phyloP scores from a whole-genome alignment of 2,797 vertebrate species.

The Channa striata region DNA sequence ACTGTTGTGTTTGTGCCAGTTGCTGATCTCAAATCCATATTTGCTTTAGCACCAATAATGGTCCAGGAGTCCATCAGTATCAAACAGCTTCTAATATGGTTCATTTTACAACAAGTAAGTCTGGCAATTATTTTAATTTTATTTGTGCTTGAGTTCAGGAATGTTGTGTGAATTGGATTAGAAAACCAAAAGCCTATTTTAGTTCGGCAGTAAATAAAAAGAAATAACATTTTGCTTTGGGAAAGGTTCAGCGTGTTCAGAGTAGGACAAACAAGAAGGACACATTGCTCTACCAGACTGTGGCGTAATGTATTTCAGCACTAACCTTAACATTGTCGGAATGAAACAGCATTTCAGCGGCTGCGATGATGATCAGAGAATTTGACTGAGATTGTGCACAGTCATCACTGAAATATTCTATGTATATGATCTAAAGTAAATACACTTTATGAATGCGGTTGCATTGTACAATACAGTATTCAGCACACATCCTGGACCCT shows the following conservation, averaged over 20 bases:
- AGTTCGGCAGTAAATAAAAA: conserved; percentile 11
- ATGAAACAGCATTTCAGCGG: conserved; percentile 26
- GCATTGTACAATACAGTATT: conserved; percentile 3
- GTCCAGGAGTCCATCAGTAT: not conserved
- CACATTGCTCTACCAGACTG: conserved; percentile 15
- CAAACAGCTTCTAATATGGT: conserved; percentile 6
- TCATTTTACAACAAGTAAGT: conserved; percentile 20
- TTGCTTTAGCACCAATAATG: conserved; percentile 24
- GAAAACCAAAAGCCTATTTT: conserved; percentile 8
- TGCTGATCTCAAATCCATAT: conserved; percentile 12
- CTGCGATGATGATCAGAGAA: conserved; percentile 39
- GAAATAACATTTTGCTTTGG: not conserved
- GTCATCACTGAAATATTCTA: conserved; percentile 44
- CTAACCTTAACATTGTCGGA: conserved; percentile 24
- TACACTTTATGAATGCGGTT: conserved; percentile 19
- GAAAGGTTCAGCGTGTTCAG: conserved; percentile 5
- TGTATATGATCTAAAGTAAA: conserved; percentile 37
- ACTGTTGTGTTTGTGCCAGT: conserved; percentile 13
- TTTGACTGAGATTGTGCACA: conserved; percentile 46
- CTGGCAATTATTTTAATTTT: not conserved
- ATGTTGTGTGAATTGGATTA: conserved; percentile 8
- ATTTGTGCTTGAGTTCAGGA: conserved; percentile 35
- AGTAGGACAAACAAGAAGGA: conserved; percentile 17
- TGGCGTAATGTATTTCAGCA: not conserved
- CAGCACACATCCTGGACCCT: conserved; percentile 17